phyloP scores from a whole-genome alignment of 1,140 invertebrate genomes.

The Dinoponera quadriceps region DNA sequence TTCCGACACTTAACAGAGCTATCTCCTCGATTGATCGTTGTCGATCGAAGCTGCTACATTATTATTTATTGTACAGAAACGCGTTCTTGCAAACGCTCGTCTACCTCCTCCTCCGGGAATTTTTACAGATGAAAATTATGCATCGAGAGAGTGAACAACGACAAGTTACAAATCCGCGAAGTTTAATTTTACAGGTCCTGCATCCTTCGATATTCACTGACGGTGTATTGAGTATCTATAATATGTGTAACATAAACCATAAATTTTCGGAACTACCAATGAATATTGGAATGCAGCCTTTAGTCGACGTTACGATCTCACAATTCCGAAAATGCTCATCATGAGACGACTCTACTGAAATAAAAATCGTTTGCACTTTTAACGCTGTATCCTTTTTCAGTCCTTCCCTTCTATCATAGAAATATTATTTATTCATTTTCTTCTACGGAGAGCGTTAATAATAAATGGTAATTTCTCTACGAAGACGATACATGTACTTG shows the following conservation, averaged over 20 bases:
- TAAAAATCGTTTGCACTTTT: constrained; percentile 23
- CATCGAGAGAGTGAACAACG: not conserved
- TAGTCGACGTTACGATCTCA: not conserved
- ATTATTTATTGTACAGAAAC: constrained; percentile 24
- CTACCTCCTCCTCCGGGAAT: not conserved
- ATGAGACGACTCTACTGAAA: not conserved
- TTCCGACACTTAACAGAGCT: not conserved
- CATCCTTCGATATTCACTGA: no score
- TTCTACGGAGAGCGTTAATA: not conserved
- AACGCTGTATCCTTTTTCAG: not conserved
- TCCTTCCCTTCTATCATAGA: not conserved
- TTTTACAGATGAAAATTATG: constrained; percentile 5
- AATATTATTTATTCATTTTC: constrained; percentile 33
- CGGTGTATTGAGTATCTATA: no score
- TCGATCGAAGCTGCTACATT: not conserved
- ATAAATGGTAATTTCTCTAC: constrained; percentile 17
- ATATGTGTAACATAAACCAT: no score
- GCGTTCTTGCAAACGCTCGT: not conserved
- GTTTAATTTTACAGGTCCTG: no score
- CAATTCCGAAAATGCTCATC: not conserved
- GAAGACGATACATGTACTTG: not conserved
- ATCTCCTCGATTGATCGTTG: not conserved
- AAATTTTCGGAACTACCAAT: no score
- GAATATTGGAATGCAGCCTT: no score
- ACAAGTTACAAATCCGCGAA: not conserved